Base-by-base conservation (phyloP, 2,797 vertebrate species). In the Sebastes glaucus region DNA sequence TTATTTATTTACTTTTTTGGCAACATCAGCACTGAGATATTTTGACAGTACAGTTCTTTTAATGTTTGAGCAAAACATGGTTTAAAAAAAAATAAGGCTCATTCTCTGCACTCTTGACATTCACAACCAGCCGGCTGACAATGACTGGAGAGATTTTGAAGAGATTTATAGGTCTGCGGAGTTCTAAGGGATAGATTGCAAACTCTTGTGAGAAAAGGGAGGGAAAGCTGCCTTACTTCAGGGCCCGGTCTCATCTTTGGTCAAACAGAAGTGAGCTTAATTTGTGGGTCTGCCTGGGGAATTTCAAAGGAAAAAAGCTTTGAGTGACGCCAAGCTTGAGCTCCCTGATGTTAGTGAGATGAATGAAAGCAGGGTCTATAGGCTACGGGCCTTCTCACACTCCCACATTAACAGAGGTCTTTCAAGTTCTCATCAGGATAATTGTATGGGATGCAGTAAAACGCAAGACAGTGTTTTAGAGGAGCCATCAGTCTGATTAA, bases 241-340 rank as follows among this genome's bases (percentile, higher is more conserved):
- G 90, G 85, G 80, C 89, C 77, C 74, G 88, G 89, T 92, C 92
- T 94, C 92, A 93, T 93, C 94, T 95, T 94, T 92, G 91, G 92
- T 95, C 90, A 92, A 94, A 95, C 93, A 95, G 94, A 94, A 94
- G 92, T 88, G 90, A 93, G 93, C 94, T 95, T 96, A 95, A 96
- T 95, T 95, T 95, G 92, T 88, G 90, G 93, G 92, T 91, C 92
- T 92, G 94, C 91, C 90, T 90, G 87, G 93, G 93, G 95, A 95
- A 94, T 95, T 95, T 95, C 92, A 94, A 93, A 95, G 92, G 91
- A 86, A 87, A 92, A 91, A 90, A 89, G 90, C 90, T 95, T 94
- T 92, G 91, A 93, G 89, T 91, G 93, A 93, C 88, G 89, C 89
- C 85, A 57, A 81, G 89, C 89, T 88, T 94, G 93, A 94, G 92